Evolutionary conservation across 2,888 invertebrate genomes (phyloP).

Genomic region (Phyto melanocephala): DNA sequence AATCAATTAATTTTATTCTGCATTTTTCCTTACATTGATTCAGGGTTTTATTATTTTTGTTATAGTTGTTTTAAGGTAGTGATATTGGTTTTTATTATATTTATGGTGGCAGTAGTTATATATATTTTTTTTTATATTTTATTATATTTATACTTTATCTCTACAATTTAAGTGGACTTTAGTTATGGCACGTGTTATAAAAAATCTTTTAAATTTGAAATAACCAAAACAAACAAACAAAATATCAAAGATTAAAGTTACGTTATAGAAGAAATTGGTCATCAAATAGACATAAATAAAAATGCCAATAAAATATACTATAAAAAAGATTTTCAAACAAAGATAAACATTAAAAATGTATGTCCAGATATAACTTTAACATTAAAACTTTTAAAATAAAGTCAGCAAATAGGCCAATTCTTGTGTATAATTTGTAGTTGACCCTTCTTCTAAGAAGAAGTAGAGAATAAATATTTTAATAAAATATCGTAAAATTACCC

Average conservation of each 20-base stretch:
- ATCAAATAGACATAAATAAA: background rate
- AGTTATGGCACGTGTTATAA: background rate
- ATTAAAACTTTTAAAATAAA: too few relatives aligned
- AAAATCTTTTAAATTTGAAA: background rate
- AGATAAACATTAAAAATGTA: too few relatives aligned
- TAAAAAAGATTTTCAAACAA: too few relatives aligned
- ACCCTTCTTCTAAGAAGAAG: too few relatives aligned
- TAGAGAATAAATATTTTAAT: too few relatives aligned
- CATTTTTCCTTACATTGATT: slow-evolving; percentile 27
- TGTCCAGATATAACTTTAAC: too few relatives aligned
- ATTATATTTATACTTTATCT: background rate
- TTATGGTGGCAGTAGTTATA: background rate
- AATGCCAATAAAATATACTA: background rate
- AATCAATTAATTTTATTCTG: slow-evolving; percentile 72
- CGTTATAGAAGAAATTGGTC: background rate
- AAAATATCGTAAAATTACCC: too few relatives aligned
- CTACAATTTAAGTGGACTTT: background rate
- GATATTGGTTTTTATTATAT: background rate
- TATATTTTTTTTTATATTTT: background rate
- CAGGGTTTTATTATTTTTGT: background rate
- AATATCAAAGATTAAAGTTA: background rate
- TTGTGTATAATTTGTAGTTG: too few relatives aligned
- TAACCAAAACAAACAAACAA: background rate
- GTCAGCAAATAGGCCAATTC: too few relatives aligned
- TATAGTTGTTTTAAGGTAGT: background rate